A percentile compares a stretch with the other conserved stretches of the same genome.
phyloP scores from a whole-genome alignment of 2,113 vertebrate genomes.

The Oreochromis niloticus region DNA sequence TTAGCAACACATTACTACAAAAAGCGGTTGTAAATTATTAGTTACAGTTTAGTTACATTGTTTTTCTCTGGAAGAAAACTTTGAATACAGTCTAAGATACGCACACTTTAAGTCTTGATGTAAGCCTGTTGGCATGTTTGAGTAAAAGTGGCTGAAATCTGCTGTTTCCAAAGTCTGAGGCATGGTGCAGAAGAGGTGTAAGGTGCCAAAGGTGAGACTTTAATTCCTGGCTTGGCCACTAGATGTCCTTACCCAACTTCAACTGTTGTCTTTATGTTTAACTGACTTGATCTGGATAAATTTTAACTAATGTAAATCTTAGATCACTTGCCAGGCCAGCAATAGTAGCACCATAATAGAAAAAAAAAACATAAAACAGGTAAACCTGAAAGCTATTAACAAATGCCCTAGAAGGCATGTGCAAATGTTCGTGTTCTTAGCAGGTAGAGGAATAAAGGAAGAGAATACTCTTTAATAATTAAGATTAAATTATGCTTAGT shows the following conservation, averaged over 20 bases:
- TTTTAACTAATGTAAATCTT: background rate
- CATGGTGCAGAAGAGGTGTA: background rate
- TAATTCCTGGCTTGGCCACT: slow-evolving; percentile 47
- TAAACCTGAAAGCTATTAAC: background rate
- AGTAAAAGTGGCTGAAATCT: background rate
- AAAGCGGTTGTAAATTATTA: background rate
- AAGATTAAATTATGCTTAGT: background rate
- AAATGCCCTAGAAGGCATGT: background rate
- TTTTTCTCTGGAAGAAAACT: background rate
- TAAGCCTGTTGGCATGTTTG: background rate
- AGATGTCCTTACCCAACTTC: slow-evolving; percentile 62
- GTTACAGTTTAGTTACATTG: background rate
- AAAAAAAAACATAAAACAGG: background rate
- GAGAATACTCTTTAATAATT: background rate
- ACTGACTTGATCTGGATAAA: slow-evolving; percentile 29
- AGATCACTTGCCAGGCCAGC: slow-evolving; percentile 3
- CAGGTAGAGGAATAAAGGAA: background rate
- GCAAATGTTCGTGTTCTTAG: background rate
- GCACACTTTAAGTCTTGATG: background rate
- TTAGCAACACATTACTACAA: background rate
- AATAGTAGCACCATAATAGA: background rate
- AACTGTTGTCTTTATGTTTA: slow-evolving; percentile 23
- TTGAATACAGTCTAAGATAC: background rate
- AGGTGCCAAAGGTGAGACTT: background rate
- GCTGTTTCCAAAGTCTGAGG: background rate